A percentile compares a stretch with the other conserved stretches of the same genome.
phyloP scores from a whole-genome alignment of 2,888 invertebrate genomes.

The Carabus problematicus region DNA sequence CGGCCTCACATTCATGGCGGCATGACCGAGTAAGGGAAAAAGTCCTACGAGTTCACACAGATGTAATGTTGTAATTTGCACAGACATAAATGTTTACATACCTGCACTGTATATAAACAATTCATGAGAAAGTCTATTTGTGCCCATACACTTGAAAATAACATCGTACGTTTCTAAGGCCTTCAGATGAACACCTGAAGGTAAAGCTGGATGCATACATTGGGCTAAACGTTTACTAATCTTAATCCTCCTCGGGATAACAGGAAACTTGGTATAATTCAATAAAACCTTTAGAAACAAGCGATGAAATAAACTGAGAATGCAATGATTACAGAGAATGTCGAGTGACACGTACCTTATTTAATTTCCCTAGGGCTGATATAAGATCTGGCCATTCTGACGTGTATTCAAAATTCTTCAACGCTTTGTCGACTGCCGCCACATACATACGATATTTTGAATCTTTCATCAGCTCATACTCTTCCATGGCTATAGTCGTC shows the following conservation, averaged over 20 bases:
- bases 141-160: slow-evolving; percentile 88
- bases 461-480: slow-evolving; percentile 81
- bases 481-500: slow-evolving; percentile 71
- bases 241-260: slow-evolving; percentile 85
- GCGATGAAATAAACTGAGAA: slow-evolving; percentile 9
- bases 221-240: slow-evolving; percentile 91
- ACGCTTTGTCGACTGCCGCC: slow-evolving; percentile 83
- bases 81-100: slow-evolving; percentile 48
- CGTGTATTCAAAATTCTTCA: slow-evolving; percentile 91
- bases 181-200: slow-evolving; percentile 90
- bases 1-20: slow-evolving; percentile 89
- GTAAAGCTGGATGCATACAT: slow-evolving; percentile 91
- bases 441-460: slow-evolving; percentile 83
- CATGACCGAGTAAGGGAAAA: slow-evolving; percentile 87
- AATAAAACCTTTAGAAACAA: slow-evolving; percentile 70
- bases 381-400: slow-evolving; percentile 96
- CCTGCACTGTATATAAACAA: slow-evolving; percentile 83
- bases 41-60: slow-evolving; percentile 64
- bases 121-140: slow-evolving; percentile 79
- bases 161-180: slow-evolving; percentile 91
- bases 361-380: slow-evolving; percentile 85
- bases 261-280: slow-evolving; percentile 80
- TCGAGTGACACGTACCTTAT: slow-evolving; percentile 70
- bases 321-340: slow-evolving; percentile 18
- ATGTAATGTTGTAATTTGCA: neutral